Base-by-base conservation (phyloP, 2,888 invertebrate species). In the Drosophila mettleri region DNA sequence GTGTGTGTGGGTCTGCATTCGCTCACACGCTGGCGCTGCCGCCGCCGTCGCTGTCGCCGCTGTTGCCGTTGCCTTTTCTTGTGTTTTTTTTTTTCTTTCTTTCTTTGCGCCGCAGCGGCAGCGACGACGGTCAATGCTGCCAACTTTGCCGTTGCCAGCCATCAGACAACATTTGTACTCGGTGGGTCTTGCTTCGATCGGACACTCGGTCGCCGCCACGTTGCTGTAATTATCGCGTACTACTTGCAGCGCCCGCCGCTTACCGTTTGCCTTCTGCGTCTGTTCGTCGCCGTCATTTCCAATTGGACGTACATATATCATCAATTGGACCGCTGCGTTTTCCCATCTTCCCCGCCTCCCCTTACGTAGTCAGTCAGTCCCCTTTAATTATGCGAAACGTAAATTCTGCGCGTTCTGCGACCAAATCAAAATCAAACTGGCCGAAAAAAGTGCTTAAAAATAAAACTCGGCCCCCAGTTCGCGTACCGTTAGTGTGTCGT, bases 81-180 rank as follows among this genome's bases (percentile, higher is more conserved):
- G 68, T 61, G 57, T 71, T 54, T 71, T 24, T 24, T 43, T 45
- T n/a, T 29, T 77, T 72, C 27, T 62, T 76, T 76, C 58, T 78
- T 72, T 74, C 73, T 80, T 69, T 80, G 69, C 78, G 80, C 73
- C 54, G 85, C 81, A 68, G 85, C 87, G 80, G 69, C 73, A 69
- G 69, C 82, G 72, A 52, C 87, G 73, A 61, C 80, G 83, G 83
- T 89, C 83, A 83, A 83, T 83, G 89, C 89, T 88, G 83, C 88
- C 87, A 88, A 81, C 85, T 78, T 87, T 89, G 82, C 78, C 76
- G 84, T 85, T 76, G 86, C 82, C 82, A 72, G 85, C 83, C 88
- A 89, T 89, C 89, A 86, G 85, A 85, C 89, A 86, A 88, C 89
- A 89, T 85, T 89, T 88, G 88, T 89, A 88, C 88, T 86, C 88